Evolutionary conservation across 2,888 invertebrate species (phyloP), one percentile per base, ranked within the genome.

Genomic region (Gisinianus flammeolus): DNA sequence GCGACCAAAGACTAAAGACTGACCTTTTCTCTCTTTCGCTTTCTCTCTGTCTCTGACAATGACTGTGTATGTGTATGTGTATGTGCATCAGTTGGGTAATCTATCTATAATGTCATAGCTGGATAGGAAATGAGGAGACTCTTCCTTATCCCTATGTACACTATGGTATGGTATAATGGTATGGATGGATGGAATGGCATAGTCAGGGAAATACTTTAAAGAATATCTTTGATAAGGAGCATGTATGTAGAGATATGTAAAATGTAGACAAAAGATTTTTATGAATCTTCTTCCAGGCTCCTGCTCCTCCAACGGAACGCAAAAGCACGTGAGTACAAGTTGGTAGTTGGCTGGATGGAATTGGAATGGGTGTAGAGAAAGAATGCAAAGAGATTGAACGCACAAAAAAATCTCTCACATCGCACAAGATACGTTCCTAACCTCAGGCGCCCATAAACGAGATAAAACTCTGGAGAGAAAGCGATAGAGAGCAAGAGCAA

Each of bases 401-500:
- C 6, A 64, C 16, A 22, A 12, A 24, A 28, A 64, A 64, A 64
- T 64, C 64, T 26, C 26, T 2, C 22, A 10, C 1, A 24, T n/a
- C 58, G 1, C 22, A 10, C n/a, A 24, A 58, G 22, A 22, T n/a
- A 58, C 16, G 5, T 58, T 24, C 22, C 22, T 44, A 16, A 44
- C 44, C 44, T 44, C 44, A 44, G 44, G 44, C 44, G 44, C 44
- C 44, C 44, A 44, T 44, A 44, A 62, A 62, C 12, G 62, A 62
- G 26, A 62, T 62, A 62, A n/a, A 54, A 54, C 16, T 54, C n/a
- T 54, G 54, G n/a, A n/a, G 54, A 16, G 44, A 44, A 16, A 44
- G 44, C 44, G 16, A 44, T 10, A 16, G 16, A 44, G 44, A 44
- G 44, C 6, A 44, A 44, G 44, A 44, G 44, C 16, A 44, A 6